Percentiles rank a stretch among this genome's conserved stretches.
Conservation (phyloP, 2,113 vertebrate genomes). For the Tychaedon coryphoeus region DNA sequence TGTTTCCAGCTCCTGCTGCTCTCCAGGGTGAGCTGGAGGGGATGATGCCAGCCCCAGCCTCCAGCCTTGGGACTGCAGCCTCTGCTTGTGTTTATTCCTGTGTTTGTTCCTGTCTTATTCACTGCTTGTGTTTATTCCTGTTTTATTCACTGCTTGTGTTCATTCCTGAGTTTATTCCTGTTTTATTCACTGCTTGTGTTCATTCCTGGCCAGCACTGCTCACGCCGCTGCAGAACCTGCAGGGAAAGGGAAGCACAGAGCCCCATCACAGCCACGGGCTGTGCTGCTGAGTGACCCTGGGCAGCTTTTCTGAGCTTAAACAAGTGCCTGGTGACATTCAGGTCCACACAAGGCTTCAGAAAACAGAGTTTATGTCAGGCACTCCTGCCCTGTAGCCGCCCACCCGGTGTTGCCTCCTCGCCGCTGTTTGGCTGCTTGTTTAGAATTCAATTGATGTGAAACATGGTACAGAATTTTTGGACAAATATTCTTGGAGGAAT, state of each 20-base stretch:
- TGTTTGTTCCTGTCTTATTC: too few species aligned
- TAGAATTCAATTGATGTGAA: not conserved
- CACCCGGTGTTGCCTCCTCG: not conserved
- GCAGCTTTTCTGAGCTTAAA: not conserved
- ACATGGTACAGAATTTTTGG: not conserved
- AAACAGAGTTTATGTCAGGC: not conserved
- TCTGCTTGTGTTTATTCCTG: too few species aligned
- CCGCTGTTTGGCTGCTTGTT: not conserved
- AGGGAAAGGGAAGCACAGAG: not conserved
- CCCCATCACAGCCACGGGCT: not conserved
- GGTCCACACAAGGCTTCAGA: not conserved
- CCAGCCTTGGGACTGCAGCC: too few species aligned
- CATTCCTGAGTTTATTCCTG: too few species aligned
- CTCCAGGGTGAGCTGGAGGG: not conserved
- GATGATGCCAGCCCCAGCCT: not conserved
- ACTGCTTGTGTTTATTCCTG: too few species aligned
- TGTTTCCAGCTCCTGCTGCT: not conserved
- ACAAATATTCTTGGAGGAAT: not conserved
- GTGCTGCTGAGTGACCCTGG: not conserved
- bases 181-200: too few species aligned
- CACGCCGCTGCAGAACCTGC: not conserved
- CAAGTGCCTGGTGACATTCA: not conserved
- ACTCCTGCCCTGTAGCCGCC: not conserved
- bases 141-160: too few species aligned
- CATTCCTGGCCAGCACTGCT: not conserved